phyloP scores from a whole-genome alignment of 2,888 invertebrate species.

The Parnassius orleans region DNA sequence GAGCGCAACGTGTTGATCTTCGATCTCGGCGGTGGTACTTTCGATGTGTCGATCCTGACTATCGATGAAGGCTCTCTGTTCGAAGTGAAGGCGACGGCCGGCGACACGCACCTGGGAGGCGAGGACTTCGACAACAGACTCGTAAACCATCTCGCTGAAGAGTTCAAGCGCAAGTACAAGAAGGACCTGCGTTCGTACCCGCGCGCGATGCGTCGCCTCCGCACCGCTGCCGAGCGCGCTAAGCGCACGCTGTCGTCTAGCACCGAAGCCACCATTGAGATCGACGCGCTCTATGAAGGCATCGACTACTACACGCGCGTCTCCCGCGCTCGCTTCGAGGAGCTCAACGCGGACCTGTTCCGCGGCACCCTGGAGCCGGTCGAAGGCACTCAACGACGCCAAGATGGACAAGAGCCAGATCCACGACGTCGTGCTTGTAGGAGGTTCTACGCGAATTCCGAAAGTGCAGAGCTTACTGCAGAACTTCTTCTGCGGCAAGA shows the following conservation, averaged over 20 bases:
- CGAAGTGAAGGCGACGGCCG: constrained; percentile 90
- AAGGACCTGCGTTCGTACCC: constrained; percentile 85
- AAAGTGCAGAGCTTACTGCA: constrained; percentile 85
- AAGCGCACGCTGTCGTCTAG: constrained; percentile 86
- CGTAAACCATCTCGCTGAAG: constrained; percentile 83
- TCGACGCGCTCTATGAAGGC: constrained; percentile 85
- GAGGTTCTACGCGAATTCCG: constrained; percentile 87
- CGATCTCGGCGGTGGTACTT: constrained; percentile 59
- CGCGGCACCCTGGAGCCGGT: constrained; percentile 78
- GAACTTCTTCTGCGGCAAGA: constrained; percentile 85
- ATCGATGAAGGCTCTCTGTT: constrained; percentile 86
- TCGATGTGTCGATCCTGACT: constrained; percentile 88
- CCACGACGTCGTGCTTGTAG: constrained; percentile 87
- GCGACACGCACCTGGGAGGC: constrained; percentile 91
- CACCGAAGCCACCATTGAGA: constrained; percentile 85
- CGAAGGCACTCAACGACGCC: constrained; percentile 81
- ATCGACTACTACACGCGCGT: constrained; percentile 83
- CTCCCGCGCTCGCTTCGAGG: constrained; percentile 85
- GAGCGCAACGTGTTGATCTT: constrained; percentile 41
- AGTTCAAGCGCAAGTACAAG: constrained; percentile 86
- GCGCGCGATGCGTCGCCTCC: constrained; percentile 89
- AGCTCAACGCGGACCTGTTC: constrained; percentile 84
- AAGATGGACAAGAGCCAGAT: constrained; percentile 86
- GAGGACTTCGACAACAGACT: constrained; percentile 82
- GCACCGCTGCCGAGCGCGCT: constrained; percentile 87